A percentile compares a stretch with the other conserved stretches of the same genome.
Conservation (phyloP, 2,797 vertebrate species). For the Cyclopterus lumpus region DNA sequence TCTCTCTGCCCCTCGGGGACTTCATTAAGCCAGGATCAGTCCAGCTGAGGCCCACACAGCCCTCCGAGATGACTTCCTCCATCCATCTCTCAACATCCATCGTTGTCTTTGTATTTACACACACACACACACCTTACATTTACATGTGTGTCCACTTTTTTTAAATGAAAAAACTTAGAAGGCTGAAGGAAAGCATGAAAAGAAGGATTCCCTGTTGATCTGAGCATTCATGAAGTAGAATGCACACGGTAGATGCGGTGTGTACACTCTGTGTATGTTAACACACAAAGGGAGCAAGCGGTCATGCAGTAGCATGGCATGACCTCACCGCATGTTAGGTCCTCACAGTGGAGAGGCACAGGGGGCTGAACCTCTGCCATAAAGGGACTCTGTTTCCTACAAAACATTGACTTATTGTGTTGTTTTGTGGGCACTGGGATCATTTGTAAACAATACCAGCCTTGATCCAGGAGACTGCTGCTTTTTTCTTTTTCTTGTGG, state of each 20-base stretch:
- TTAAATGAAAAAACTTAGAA: not conserved
- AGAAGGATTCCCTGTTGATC: not conserved
- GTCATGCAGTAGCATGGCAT: slow-evolving; percentile 52
- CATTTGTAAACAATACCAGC: slow-evolving; percentile 82
- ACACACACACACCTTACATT: not conserved
- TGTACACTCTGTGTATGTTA: slow-evolving; percentile 27
- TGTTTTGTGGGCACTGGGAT: slow-evolving; percentile 71
- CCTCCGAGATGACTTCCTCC: slow-evolving; percentile 59
- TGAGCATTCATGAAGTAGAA: not conserved
- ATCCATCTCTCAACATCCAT: slow-evolving; percentile 55
- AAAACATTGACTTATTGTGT: slow-evolving; percentile 81
- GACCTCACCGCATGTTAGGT: slow-evolving; percentile 65
- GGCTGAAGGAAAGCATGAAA: not conserved
- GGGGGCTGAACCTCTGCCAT: slow-evolving; percentile 60
- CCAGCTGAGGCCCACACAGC: slow-evolving; percentile 74
- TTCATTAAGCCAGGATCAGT: slow-evolving; percentile 75
- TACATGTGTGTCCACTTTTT: not conserved
- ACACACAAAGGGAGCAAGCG: slow-evolving; percentile 36
- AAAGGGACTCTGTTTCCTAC: slow-evolving; percentile 76
- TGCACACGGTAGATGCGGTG: slow-evolving; percentile 11
- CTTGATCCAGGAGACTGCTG: slow-evolving; percentile 70
- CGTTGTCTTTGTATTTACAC: slow-evolving; percentile 27
- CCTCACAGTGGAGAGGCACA: slow-evolving; percentile 53
- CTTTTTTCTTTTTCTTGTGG: slow-evolving; percentile 21
- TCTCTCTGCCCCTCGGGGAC: slow-evolving; percentile 65